A percentile compares a stretch with the other conserved stretches of the same genome.
Evolutionary conservation across 2,888 invertebrate species (phyloP).

Genomic region (Trissonchulus latispiculum): DNA sequence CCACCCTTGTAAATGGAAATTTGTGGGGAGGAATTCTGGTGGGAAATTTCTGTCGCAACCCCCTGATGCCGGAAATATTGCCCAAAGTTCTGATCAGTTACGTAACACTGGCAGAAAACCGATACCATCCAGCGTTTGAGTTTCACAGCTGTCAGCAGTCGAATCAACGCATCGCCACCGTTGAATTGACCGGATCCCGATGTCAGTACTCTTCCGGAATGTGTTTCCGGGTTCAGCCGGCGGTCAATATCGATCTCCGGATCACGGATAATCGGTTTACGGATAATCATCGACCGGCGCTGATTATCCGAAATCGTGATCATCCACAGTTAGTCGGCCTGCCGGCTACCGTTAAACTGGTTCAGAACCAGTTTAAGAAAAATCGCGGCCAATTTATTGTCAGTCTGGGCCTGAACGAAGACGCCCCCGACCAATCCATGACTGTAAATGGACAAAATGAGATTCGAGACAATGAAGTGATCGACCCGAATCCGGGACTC

Average conservation of each 20-base stretch:
- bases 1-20: conserved; percentile 75
- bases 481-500: conserved; percentile 69
- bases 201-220: conserved; percentile 27
- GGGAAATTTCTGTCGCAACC: conserved; percentile 68
- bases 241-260: conserved; percentile 36
- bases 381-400: conserved; percentile 76
- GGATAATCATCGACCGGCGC: conserved; percentile 37
- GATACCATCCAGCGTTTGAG: conserved; percentile 41
- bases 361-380: conserved; percentile 75
- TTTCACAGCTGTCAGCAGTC: conserved; percentile 37
- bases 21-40: conserved; percentile 75
- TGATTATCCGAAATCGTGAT: conserved; percentile 45
- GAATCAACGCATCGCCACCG: conserved; percentile 24
- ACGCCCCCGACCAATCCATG: conserved; percentile 56
- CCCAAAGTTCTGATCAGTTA: conserved; percentile 32
- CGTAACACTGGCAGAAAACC: conserved; percentile 38
- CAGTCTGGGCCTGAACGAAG: conserved; percentile 74
- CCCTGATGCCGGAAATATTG: not conserved
- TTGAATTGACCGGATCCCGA: conserved; percentile 19
- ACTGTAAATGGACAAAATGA: conserved; percentile 59
- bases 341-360: conserved; percentile 61
- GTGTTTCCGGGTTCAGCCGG: conserved; percentile 38
- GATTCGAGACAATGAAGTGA: conserved; percentile 69
- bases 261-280: conserved; percentile 39
- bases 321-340: conserved; percentile 68